Conservation (phyloP, 1,140 invertebrate genomes). For the Portunus trituberculatus region DNA sequence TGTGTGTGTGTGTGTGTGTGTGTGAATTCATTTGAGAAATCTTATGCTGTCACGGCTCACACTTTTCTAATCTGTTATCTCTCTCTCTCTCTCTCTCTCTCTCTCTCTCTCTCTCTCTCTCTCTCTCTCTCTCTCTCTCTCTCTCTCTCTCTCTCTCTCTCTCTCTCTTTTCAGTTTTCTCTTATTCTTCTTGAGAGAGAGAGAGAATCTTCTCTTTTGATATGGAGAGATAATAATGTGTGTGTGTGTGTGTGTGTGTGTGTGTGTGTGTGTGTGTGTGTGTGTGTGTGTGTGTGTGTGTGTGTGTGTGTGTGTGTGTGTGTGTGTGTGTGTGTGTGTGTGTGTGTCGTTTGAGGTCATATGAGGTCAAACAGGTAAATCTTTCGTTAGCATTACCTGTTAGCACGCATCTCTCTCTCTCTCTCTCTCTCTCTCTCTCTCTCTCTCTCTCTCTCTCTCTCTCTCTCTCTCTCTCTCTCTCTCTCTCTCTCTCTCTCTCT, state of each 20-base stretch:
- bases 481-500: no score
- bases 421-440: background rate
- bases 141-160: constrained; percentile 45
- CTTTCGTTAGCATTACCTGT: background rate
- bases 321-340: constrained; percentile 28
- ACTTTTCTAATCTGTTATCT: no score
- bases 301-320: constrained; percentile 43
- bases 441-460: no score
- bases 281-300: constrained; percentile 37
- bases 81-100: background rate
- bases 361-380: background rate
- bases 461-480: no score
- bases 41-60: no score
- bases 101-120: constrained; percentile 29
- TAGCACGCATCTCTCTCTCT: background rate
- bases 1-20: no score
- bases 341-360: background rate
- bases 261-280: constrained; percentile 43
- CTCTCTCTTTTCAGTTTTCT: no score
- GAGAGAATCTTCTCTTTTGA: background rate
- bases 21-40: no score
- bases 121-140: constrained; percentile 45
- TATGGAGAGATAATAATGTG: no score
- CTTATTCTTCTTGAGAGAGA: background rate
- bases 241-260: constrained; percentile 26